Percentiles rank a stretch among this genome's conserved stretches.
Evolutionary conservation across 2,797 vertebrate genomes (phyloP).

Genomic region (Percopsis omiscomaycus): DNA sequence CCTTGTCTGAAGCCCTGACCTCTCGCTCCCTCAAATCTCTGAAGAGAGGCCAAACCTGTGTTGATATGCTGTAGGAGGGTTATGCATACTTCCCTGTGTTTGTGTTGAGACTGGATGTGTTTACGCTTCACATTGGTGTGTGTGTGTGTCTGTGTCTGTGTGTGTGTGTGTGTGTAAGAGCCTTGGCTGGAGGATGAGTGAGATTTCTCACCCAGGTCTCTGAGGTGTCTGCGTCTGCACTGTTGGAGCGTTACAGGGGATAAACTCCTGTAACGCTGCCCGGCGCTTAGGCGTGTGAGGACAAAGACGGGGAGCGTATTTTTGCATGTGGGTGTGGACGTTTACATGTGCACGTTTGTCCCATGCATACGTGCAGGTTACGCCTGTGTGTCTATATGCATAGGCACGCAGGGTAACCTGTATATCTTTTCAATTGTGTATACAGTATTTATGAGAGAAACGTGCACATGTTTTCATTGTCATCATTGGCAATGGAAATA

Average conservation of each 20-base stretch:
- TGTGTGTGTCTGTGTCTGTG: neutral
- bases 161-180: neutral
- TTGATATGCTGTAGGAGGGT: conserved; percentile 37
- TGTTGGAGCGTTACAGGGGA: conserved; percentile 5
- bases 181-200: conserved; percentile 29
- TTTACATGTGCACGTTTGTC: conserved; percentile 1
- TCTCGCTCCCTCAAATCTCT: conserved; percentile 15
- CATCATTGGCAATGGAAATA: no score
- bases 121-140: conserved; percentile 15
- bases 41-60: conserved; percentile 26
- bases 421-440: no score
- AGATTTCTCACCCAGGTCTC: conserved; percentile 45
- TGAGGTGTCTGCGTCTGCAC: conserved; percentile 8
- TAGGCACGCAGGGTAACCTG: no score
- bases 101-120: conserved; percentile 44
- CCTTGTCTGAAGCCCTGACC: conserved; percentile 17
- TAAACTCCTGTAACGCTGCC: conserved; percentile 26
- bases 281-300: conserved; percentile 10
- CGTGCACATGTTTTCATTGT: no score
- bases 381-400: conserved; percentile 7
- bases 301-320: neutral
- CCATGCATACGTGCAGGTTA: neutral
- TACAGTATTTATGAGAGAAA: no score
- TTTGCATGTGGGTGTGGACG: conserved; percentile 1
- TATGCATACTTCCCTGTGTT: conserved; percentile 39